Evolutionary conservation across 2,113 vertebrate species (phyloP), one percentile per base, ranked within the genome.

Genomic region (Bagarius yarrelli): DNA sequence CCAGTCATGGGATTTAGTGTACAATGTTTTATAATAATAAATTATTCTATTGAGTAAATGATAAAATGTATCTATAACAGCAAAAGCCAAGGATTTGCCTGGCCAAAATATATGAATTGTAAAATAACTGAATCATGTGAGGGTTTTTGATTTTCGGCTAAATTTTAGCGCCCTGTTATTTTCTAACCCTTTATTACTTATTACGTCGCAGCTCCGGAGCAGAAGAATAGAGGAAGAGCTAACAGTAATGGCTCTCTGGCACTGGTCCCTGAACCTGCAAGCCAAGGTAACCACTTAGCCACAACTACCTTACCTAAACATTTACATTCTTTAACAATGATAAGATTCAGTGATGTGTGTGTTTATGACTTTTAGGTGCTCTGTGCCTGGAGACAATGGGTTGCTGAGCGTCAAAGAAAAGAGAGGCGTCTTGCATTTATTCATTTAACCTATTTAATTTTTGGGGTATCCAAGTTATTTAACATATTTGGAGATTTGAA

Each of bases 201-300:
- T 72, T 79, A 34, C 52, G 30, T 55, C 60, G 72, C 74, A 99
- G 96, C 89, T 97, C 89, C 90, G 87, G 77, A 88, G 84, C 89
- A 94, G 89, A 87, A 91, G 18, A 60, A 87, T 73, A 87, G 95
- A 96, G 79, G 88, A 86, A 44, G 87, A 21, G 87, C 87, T 89
- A 79, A 95, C 92, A 0, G 91, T 91, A 9, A 89, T 83, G 57
- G 96, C 96, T 0, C 90, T 99, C 84, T 98, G 98, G 97, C 94
- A 98, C 87, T 99, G 98, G 98, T 95, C 96, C 78, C 85, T 95
- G 52, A 92, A 87, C 0, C 88, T 99, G 67, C 95, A 98, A 89
- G 94, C 93, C 63, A 98, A 96, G 95, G 98, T 98, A 91, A 71
- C 47, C 34, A 74, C 60, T 61, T 0, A 30, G 16, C 25, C 61